Conservation (phyloP, 2,113 vertebrate genomes). For the Verasper variegatus region DNA sequence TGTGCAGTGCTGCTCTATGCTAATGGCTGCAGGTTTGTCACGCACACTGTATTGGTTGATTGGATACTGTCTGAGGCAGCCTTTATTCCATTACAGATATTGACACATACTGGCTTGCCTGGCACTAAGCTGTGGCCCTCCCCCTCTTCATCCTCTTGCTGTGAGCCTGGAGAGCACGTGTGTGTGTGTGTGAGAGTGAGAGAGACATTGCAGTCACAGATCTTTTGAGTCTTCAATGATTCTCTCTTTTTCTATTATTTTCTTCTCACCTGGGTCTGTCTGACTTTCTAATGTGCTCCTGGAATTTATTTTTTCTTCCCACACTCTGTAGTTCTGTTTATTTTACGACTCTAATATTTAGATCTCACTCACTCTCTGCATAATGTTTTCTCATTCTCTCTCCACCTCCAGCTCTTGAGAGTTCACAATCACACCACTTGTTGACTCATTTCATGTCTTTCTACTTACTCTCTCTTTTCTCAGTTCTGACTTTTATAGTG, state of each 20-base stretch:
- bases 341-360: conserved; percentile 67
- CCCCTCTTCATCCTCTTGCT: conserved; percentile 5
- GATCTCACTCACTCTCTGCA: conserved; percentile 1
- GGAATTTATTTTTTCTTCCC: conserved; percentile 14
- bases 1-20: conserved; percentile 36
- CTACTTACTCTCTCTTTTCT: neutral
- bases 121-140: conserved; percentile 27
- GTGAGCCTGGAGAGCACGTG: neutral
- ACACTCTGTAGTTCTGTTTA: conserved; percentile 49
- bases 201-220: conserved; percentile 6
- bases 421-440: conserved; percentile 5
- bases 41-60: conserved; percentile 39
- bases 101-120: conserved; percentile 43
- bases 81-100: conserved; percentile 73
- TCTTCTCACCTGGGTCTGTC: conserved; percentile 57
- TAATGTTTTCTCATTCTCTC: conserved; percentile 31
- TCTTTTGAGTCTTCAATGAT: conserved; percentile 4
- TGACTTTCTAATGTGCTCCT: conserved; percentile 43
- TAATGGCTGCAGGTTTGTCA: conserved; percentile 58
- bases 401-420: neutral
- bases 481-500: neutral
- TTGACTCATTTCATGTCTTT: neutral
- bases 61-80: conserved; percentile 48
- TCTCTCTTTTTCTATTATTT: conserved; percentile 33
- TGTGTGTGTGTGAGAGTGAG: conserved; percentile 19